Evolutionary conservation across 2,888 invertebrate species (phyloP), one percentile per base, ranked within the genome.

Genomic region (Caenorhabditis uteleia): DNA sequence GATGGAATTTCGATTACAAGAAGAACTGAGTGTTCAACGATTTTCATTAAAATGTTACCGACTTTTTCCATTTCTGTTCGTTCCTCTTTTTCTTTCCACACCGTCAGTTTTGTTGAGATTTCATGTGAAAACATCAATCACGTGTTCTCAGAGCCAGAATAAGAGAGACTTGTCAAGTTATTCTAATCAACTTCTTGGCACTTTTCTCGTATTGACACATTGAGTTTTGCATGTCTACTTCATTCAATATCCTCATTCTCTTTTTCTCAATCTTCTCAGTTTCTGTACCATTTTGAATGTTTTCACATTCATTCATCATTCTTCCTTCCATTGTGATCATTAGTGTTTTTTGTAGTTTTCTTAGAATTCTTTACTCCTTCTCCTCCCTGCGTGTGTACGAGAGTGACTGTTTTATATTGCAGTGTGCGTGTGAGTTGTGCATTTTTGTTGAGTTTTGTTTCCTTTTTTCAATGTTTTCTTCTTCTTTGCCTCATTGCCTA

Each of bases 401-500:
- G 53, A 61, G 55, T 46, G 46, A 61, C 61, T 46, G 61, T 56
- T 40, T 56, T 56, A 49, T 56, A 51, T 51, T 38, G 31, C 43
- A 54, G 61, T 44, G 55, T 46, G 61, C 54, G 60, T 61, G 51
- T 50, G 61, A 61, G 61, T 61, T 61, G 61, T 61, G 50, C 48
- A 61, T 61, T 61, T 61, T 61, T 61, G 61, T 61, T 61, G 61
- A 61, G 61, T 61, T 61, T 58, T 49, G 38, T 57, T 57, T 57
- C 29, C 50, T 21, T 39, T 46, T 26, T 56, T 56, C n/a, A n/a
- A n/a, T 50, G 26, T 53, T 53, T 38, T 45, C 57, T 21, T 16
- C 44, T 46, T 45, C 50, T 45, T 50, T 46, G 33, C 44, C 43
- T 54, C 55, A 55, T 58, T 61, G 50, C 55, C 61, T 47, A 54